Base-by-base conservation (phyloP, 1,140 invertebrate genomes). In the Hycleus cichorii region DNA sequence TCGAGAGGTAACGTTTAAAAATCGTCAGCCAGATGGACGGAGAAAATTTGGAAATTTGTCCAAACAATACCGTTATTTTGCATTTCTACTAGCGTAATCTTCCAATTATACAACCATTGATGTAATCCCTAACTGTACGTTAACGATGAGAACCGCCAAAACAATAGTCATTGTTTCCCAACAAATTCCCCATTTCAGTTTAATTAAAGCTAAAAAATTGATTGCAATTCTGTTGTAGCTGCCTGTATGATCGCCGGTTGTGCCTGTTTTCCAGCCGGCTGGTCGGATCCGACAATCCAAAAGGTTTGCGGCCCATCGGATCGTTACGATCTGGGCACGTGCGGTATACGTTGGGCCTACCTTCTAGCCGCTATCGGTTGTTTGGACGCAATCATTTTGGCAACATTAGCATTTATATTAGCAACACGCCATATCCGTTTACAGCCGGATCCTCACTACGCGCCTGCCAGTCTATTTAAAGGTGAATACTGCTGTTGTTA, bases 271-370 rank as follows among this genome's bases (percentile, higher is more conserved):
- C 95, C 96, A 0, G 85, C 89, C 11, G 95, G 93, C 5, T 98
- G 94, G 93, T 87, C 92, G 68, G 84, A 91, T 9, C 78, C 83
- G 1, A 77, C 84, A 56, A 90, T 98, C 6, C 81, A 85, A 49
- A 83, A 86, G 61, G 89, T 96, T 0, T 98, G 96, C 70, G 93
- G 93, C 0, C 80, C 84, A 8, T 86, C 91, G 1, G 84, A 83
- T 64, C 82, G 82, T 38, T 95, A 88, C 71, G 78, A 81, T 67
- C 78, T 87, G 62, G 88, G 88, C 42, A 81, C 87, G 7, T 99
- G 96, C 72, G 86, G 85, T 39, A 83, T 98, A 11, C 83, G 94
- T 62, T 98, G 96, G 96, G 94, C 94, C 0, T 97, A 93, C 77
- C 83, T 96, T 5, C 78, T 98, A 57, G 93, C 93, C 9, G 88